Evolutionary conservation across 23 tunicate species (phyloP).

Genomic region (Trididemnum miniatum): DNA sequence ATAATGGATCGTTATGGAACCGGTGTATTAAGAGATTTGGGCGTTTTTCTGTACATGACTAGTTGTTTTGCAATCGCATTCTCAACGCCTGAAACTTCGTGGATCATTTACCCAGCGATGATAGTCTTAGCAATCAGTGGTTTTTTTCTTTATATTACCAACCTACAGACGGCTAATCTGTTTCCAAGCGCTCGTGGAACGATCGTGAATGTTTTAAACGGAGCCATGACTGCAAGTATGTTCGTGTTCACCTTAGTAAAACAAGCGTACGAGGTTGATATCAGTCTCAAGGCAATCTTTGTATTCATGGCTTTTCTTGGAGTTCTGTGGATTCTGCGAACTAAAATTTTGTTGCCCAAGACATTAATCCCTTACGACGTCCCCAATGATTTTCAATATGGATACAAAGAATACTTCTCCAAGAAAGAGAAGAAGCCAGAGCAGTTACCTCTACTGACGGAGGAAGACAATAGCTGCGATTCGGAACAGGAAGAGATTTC

Average conservation of each 20-base stretch:
- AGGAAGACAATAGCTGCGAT: background rate
- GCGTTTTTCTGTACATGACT: background rate
- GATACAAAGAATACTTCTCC: background rate
- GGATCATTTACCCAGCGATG: background rate
- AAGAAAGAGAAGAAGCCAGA: background rate
- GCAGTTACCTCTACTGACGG: background rate
- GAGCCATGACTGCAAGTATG: background rate
- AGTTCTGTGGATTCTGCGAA: background rate
- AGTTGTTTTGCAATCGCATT: background rate
- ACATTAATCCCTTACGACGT: background rate
- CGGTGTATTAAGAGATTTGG: background rate
- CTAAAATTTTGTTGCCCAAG: conserved; percentile 21
- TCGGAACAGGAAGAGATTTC: background rate
- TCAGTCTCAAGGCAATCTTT: background rate
- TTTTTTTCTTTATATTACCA: background rate
- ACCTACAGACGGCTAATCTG: conserved; percentile 2
- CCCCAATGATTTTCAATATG: conserved; percentile 1
- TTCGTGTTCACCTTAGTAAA: background rate
- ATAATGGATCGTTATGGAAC: conserved; percentile 10
- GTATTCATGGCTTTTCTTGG: background rate
- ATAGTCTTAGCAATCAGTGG: background rate
- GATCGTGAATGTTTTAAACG: background rate
- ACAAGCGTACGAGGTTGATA: conserved; percentile 2
- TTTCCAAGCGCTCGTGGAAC: background rate
- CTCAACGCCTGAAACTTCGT: background rate